phyloP scores from a whole-genome alignment of 2,888 invertebrate species.

The Pecten maximus region DNA sequence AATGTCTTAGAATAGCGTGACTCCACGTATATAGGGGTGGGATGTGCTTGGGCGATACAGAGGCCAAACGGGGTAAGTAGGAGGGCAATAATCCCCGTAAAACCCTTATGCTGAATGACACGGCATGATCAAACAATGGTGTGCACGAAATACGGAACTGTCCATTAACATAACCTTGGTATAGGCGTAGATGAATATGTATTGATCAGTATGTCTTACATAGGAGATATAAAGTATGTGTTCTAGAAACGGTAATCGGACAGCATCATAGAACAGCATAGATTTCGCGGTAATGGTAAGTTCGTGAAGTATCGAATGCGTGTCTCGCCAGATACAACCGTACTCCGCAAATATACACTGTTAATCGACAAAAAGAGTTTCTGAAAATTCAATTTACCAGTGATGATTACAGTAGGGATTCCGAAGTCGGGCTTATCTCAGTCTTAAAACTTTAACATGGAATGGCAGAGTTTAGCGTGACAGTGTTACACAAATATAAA shows the following conservation, averaged over 20 bases:
- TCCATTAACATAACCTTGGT: slow-evolving; percentile 30
- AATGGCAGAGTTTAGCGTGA: slow-evolving; percentile 4
- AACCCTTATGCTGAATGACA: background rate
- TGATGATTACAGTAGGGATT: background rate
- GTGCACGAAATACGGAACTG: background rate
- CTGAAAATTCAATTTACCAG: slow-evolving; percentile 26
- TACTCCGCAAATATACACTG: background rate
- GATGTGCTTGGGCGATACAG: background rate
- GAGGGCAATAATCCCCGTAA: background rate
- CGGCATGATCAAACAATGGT: background rate
- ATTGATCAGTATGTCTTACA: background rate
- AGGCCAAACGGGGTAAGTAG: background rate
- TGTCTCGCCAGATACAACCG: background rate
- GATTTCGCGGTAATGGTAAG: background rate
- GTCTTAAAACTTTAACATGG: background rate
- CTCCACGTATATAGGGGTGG: background rate
- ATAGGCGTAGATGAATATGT: background rate
- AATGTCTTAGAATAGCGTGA: background rate
- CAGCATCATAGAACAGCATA: background rate
- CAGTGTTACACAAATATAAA: slow-evolving; percentile 4
- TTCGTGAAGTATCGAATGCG: background rate
- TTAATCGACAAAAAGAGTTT: background rate
- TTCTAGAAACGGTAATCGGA: background rate
- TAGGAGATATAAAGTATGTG: background rate
- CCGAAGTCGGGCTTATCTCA: background rate